Evolutionary conservation across 2,113 vertebrate genomes (phyloP), one percentile per base, ranked within the genome.

Genomic region (Pungitius pungitius): DNA sequence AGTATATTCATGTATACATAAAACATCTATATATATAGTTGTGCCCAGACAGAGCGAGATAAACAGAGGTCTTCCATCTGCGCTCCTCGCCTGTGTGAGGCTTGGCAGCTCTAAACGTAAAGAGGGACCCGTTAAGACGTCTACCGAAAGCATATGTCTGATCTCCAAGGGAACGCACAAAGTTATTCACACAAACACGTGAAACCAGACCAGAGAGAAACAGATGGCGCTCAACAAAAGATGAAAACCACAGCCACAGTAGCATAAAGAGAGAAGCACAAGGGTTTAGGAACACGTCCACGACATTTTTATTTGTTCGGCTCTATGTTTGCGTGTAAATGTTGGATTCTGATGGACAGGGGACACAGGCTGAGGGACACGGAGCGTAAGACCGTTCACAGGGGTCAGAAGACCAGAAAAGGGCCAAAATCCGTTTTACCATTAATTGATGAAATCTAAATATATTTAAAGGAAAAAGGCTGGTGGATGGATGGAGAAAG

Each of bases 21-120:
- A 13, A 39, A 11, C 24, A 66, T n/a, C 35, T 37, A 26, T 57
- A 56, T 42, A 61, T 75, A 72, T 63, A 81, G 56, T 55, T 64
- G 56, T 52, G 37, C 60, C 61, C 68, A 61, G 11, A 7, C 20
- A 56, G 37, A 69, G 30, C 2, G 8, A 27, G 17, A 85, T 73
- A 17, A 80, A 37, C 73, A 65, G 74, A 57, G 27, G n/a, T 61
- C 12, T 68, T 14, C 83, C 65, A 83, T 81, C 83, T 85, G 83
- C 39, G 68, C 39, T 37, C 6, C 12, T 65, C 26, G 39, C 12
- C 47, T 20, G 27, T 17, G 18, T 7, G 51, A 39, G 14, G 43
- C 47, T 64, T 76, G 69, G 49, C 75, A 79, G 68, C 49, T 76
- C 20, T 14, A 14, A 24, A 40, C 22, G 33, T 70, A 33, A 40